Base-by-base conservation (phyloP, 2,113 vertebrate species). In the Lutjanus erythropterus region DNA sequence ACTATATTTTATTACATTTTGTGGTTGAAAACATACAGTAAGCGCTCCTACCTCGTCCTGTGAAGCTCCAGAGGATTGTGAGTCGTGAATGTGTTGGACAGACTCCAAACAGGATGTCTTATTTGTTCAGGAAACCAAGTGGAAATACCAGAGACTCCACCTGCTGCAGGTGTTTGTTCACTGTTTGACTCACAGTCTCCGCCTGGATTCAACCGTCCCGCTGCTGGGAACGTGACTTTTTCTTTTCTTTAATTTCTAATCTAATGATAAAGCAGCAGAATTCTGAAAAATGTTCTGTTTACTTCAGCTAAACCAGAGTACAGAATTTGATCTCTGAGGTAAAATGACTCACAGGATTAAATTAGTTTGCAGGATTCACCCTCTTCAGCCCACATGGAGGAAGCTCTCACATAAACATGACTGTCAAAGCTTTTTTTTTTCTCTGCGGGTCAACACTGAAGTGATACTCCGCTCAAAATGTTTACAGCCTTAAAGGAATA, bases 141-240 rank as follows among this genome's bases (percentile, higher is more conserved):
- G 66, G 46, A 80, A 86, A 79, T 81, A 73, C 77, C 61, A 60
- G 86, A 81, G 58, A 47, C 77, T 86, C 73, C 83, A 79, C 85
- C 87, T 88, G 83, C 83, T 64, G 59, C 72, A 84, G 86, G 75
- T 80, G 86, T 84, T 85, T 86, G 78, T 60, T 86, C 53, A 55
- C 3, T 9, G 77, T 42, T 44, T 71, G 41, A 71, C 78, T 64
- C 69, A 49, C 14, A 15, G 41, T 5, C 61, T 72, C 46, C 65
- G 58, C 62, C 65, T 37, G 64, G 33, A 49, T 23, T 25, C 21
- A 49, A 27, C 41, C 66, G 6, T 19, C 35, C 50, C 9, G 27
- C 62, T n/a, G 70, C 0, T 23, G 41, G 50, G 6, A 58, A 9
- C 12, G 33, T 14, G 5, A 59, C n/a, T 16, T 50, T 9, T 14